Base-by-base conservation (phyloP, 2,888 invertebrate species). In the Cephonodes hylas region DNA sequence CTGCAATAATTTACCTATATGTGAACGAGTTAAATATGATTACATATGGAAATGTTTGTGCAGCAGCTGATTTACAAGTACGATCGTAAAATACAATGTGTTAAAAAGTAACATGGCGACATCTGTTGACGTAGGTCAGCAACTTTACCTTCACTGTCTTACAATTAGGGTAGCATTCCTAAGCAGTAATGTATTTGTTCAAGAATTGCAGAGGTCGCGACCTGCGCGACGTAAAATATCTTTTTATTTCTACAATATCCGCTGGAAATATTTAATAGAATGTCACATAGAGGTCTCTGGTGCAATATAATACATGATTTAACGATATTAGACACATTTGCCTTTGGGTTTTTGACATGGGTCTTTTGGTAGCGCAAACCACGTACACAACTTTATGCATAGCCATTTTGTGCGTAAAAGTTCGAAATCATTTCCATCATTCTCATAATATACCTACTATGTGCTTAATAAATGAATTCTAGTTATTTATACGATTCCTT, bases 171-270 rank as follows among this genome's bases (percentile, higher is more conserved):
- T 18, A 10, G 53, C 27, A 4, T 31, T 53, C 31, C 53, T 53
- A 27, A 53, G 53, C 53, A 53, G 20, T 31, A 18, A 15, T 31
- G 18, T 3, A 4, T 53, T 53, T 31, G 53, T 20, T 18, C 53
- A 53, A 53, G 53, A 53, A 31, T 18, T 15, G 27, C 53, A 53
- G 53, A 53, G 53, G 53, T 53, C 53, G 53, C 31, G 18, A 31
- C 31, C 18, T 31, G 27, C 53, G 31, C 31, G 10, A n/a, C 10
- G 38, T 8, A 5, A 8, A 22, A 23, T 45, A 22, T 45, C 18
- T 15, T 53, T 53, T 31, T 18, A 18, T 10, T 31, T 31, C 18
- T 31, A 53, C 31, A 53, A 31, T 31, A 31, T 8, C 5, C 1
- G 1, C 27, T 18, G 7, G 15, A 53, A 53, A 18, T 38, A 38